These are phyloP conservation scores for Micronycteris hirsuta DNA, from an alignment of 2,113 vertebrate species.

Conservation along the genomic window DNA sequence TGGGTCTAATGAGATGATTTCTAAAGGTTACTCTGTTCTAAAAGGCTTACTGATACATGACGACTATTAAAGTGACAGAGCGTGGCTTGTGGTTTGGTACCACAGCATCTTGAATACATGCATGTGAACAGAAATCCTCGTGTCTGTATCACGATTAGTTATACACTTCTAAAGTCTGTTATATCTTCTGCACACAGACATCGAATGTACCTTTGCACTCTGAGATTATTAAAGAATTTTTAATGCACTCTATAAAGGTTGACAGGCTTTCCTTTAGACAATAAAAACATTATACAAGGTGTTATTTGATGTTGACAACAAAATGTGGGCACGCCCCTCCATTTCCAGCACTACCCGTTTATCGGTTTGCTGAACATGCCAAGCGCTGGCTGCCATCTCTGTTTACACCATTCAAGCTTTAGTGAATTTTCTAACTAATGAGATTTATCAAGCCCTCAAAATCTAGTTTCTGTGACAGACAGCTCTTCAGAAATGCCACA, in stretches of 20 bases:
- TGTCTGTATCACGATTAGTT: background rate
- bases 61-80: background rate
- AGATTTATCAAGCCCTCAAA: conserved; percentile 29
- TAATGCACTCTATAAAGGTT: background rate
- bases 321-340: background rate
- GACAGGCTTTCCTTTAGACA: background rate
- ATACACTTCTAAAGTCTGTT: background rate
- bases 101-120: background rate
- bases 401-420: background rate
- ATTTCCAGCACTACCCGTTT: background rate
- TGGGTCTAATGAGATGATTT: background rate
- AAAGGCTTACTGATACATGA: background rate
- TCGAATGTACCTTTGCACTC: background rate
- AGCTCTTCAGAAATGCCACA: background rate
- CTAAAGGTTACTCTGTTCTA: background rate
- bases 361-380: background rate
- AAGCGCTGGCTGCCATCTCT: background rate
- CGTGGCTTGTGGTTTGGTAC: background rate
- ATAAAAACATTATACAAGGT: background rate
- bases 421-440: background rate
- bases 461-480: background rate
- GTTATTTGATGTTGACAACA: background rate
- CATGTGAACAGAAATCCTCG: background rate
- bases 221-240: background rate
- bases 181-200: background rate